Evolutionary conservation across 1,140 invertebrate genomes (phyloP).

Genomic region (Drosophila micromelanica): DNA sequence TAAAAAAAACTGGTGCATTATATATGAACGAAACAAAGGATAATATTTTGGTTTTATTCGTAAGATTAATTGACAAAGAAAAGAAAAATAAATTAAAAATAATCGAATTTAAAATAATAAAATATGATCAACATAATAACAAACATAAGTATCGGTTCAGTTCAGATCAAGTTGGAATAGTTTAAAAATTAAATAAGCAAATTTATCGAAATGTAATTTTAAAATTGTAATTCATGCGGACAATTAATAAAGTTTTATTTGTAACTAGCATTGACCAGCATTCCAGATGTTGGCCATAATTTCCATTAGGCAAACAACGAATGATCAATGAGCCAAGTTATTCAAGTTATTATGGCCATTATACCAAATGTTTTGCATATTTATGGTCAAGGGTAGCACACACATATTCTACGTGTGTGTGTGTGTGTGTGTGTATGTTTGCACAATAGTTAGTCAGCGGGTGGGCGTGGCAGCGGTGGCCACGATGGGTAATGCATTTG

Average conservation of each 20-base stretch:
- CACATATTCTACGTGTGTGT: not conserved
- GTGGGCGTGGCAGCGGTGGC: constrained; percentile 24
- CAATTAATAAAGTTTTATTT: not conserved
- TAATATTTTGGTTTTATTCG: too few species aligned
- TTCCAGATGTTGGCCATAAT: constrained; percentile 20
- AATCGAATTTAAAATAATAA: too few species aligned
- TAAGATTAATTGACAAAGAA: too few species aligned
- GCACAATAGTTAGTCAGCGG: constrained; percentile 21
- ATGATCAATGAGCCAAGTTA: constrained; percentile 39
- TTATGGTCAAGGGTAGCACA: constrained; percentile 17
- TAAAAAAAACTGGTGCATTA: too few species aligned
- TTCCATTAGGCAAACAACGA: constrained; percentile 12
- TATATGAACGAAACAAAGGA: too few species aligned
- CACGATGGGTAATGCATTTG: constrained; percentile 67
- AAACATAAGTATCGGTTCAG: too few species aligned
- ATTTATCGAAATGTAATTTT: not conserved
- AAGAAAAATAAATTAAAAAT: too few species aligned
- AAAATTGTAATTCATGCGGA: not conserved
- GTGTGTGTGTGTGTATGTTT: not conserved
- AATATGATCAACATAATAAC: too few species aligned
- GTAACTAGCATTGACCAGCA: not conserved
- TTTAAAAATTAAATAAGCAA: not conserved
- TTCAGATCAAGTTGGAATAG: too few species aligned
- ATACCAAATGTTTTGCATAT: constrained; percentile 40
- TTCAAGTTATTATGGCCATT: constrained; percentile 47